Percentiles rank a stretch among this genome's conserved stretches.
phyloP scores from a whole-genome alignment of 2,113 vertebrate species.

The Solea solea region DNA sequence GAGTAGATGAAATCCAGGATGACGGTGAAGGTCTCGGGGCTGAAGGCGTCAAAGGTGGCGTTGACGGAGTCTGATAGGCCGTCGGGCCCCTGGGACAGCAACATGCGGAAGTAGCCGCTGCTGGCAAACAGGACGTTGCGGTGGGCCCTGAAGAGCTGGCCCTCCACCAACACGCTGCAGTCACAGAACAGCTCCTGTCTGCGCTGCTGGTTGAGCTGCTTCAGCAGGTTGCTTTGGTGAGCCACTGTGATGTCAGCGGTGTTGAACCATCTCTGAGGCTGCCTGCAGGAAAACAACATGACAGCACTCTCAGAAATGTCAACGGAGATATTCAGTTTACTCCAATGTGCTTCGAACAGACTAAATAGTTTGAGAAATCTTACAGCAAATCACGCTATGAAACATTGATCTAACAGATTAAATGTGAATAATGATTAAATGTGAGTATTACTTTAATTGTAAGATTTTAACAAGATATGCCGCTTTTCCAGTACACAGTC shows the following conservation, averaged over 20 bases:
- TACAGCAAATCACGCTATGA: too few relatives aligned
- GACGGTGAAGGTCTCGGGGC: conserved; percentile 91
- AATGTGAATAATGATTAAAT: too few relatives aligned
- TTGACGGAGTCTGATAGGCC: conserved; percentile 82
- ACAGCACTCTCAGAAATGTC: conserved; percentile 18
- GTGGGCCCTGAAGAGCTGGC: conserved; percentile 93
- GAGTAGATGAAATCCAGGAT: conserved; percentile 98
- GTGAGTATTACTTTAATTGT: too few relatives aligned
- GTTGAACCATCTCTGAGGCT: conserved; percentile 76
- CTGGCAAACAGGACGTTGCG: conserved; percentile 95
- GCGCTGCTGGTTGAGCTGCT: conserved; percentile 95
- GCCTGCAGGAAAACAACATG: conserved; percentile 69
- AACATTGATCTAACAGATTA: too few relatives aligned
- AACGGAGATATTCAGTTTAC: too few relatives aligned
- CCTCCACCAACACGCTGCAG: conserved; percentile 93
- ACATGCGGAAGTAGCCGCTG: conserved; percentile 97
- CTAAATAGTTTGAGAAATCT: too few relatives aligned
- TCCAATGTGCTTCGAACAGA: too few relatives aligned
- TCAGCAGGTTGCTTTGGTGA: conserved; percentile 91
- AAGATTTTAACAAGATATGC: too few relatives aligned
- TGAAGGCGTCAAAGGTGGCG: conserved; percentile 94
- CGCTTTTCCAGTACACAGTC: too few relatives aligned
- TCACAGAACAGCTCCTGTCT: conserved; percentile 95
- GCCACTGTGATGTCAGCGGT: conserved; percentile 92
- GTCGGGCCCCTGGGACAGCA: conserved; percentile 89